Evolutionary conservation across 2,888 invertebrate species (phyloP).

Genomic region (Rhagium mordax): DNA sequence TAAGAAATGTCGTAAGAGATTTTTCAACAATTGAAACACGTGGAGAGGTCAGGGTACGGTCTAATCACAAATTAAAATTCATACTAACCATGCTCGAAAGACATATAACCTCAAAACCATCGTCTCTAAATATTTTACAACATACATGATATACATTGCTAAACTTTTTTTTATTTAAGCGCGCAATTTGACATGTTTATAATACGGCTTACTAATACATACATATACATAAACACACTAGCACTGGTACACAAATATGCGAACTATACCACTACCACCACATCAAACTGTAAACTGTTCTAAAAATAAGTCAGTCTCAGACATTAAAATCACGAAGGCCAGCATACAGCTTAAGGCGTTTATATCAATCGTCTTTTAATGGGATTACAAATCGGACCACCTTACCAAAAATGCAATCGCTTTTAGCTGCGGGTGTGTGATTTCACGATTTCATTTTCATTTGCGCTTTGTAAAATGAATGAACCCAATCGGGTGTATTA

Average conservation of each 20-base stretch:
- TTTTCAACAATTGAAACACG: neutral
- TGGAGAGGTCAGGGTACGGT: neutral
- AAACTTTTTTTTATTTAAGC: neutral
- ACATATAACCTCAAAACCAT: conserved; percentile 2
- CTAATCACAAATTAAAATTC: neutral
- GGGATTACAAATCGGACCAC: conserved; percentile 24
- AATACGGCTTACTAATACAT: conserved; percentile 11
- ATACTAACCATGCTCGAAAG: neutral
- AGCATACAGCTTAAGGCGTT: conserved; percentile 57
- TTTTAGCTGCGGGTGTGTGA: neutral
- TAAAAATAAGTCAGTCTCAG: conserved; percentile 65
- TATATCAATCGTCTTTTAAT: conserved; percentile 31
- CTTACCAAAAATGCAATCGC: neutral
- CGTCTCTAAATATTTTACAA: neutral
- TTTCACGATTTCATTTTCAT: neutral
- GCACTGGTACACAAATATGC: conserved; percentile 32
- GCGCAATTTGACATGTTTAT: conserved; percentile 5
- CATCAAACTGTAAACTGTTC: conserved; percentile 64
- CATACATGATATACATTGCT: too few species aligned
- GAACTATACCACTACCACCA: conserved; percentile 54
- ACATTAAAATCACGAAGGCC: conserved; percentile 65
- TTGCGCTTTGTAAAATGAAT: neutral
- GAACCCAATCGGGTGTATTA: neutral
- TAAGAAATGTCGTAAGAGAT: neutral
- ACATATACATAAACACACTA: conserved; percentile 26